Conservation (phyloP, 1,140 invertebrate genomes). For the Colletes gigas region DNA sequence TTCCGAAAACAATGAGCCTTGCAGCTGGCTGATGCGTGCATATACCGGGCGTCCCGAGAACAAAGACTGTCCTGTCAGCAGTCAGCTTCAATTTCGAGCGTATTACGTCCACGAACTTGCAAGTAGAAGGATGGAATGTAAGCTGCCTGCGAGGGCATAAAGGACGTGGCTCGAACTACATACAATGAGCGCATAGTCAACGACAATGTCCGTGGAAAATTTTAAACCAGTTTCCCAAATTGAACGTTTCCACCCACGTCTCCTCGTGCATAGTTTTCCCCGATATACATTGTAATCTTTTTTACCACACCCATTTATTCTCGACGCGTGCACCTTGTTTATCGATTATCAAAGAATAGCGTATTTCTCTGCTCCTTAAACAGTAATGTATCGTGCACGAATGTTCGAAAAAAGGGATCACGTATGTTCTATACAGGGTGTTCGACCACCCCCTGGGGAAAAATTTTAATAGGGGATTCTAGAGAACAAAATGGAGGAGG, state of each 20-base stretch:
- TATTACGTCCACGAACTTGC: constrained; percentile 51
- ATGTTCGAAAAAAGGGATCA: too few species aligned
- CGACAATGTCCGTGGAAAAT: constrained; percentile 25
- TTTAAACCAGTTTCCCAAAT: constrained; percentile 10
- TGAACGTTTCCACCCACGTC: background rate
- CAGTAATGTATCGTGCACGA: too few species aligned
- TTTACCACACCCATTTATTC: too few species aligned
- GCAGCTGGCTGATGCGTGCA: constrained; percentile 47
- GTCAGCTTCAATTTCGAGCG: constrained; percentile 59
- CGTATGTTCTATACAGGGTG: too few species aligned
- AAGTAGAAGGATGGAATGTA: constrained; percentile 49
- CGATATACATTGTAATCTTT: too few species aligned
- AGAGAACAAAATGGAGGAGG: too few species aligned
- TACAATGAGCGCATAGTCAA: background rate
- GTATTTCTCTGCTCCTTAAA: too few species aligned
- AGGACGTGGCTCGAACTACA: background rate
- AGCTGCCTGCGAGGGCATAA: constrained; percentile 36
- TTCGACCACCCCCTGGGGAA: too few species aligned
- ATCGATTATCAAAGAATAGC: too few species aligned
- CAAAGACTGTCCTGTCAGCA: constrained; percentile 58
- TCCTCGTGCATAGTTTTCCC: background rate
- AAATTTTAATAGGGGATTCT: too few species aligned
- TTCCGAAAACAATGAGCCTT: constrained; percentile 56
- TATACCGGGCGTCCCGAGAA: constrained; percentile 51
- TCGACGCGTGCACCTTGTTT: too few species aligned